Percentiles rank a stretch among this genome's conserved stretches.
phyloP scores from a whole-genome alignment of 2,888 invertebrate genomes.

The Phaedon cochleariae region DNA sequence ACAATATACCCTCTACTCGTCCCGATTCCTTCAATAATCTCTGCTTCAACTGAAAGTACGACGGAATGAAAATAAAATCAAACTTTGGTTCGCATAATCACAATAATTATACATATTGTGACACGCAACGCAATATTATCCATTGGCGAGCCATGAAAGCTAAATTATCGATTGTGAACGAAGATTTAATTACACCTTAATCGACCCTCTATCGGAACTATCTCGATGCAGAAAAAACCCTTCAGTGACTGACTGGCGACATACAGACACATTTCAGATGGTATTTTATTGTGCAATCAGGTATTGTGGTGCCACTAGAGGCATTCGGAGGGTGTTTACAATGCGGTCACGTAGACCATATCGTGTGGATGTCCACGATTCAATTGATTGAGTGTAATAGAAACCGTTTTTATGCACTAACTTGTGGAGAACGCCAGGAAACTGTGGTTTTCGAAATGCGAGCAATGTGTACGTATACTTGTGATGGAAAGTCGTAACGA shows the following conservation, averaged over 20 bases:
- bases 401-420: neutral
- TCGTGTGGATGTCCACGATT: neutral
- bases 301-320: neutral
- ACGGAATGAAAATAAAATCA: too few species aligned
- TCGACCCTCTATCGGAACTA: neutral
- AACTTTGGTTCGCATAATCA: neutral
- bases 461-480: too few species aligned
- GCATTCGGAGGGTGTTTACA: neutral
- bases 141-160: neutral
- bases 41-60: too few species aligned
- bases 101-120: neutral
- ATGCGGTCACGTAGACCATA: neutral
- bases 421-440: too few species aligned
- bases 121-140: too few species aligned
- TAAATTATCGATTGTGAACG: neutral
- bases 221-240: neutral
- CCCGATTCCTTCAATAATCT: too few species aligned
- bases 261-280: neutral
- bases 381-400: neutral
- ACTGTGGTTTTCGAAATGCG: too few species aligned
- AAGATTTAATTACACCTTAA: constrained; percentile 7
- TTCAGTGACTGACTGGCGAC: constrained; percentile 2
- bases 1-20: too few species aligned
- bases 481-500: too few species aligned
- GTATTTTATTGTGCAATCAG: constrained; percentile 13